phyloP scores from a whole-genome alignment of 2,888 invertebrate species.

The Hydrotaea cyrtoneurina region DNA sequence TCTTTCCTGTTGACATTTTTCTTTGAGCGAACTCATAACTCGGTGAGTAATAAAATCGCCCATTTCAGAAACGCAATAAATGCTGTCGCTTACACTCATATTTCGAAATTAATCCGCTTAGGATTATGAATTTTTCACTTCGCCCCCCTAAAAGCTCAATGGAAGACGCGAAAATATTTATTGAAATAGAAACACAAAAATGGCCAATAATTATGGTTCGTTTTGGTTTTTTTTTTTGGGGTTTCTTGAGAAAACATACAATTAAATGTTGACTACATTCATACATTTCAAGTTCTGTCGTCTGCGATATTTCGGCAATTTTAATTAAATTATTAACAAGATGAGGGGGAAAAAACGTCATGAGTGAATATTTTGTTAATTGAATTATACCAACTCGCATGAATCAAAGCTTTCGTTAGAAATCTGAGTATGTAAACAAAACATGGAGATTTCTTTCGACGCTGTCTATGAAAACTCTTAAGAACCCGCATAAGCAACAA shows the following conservation, averaged over 20 bases:
- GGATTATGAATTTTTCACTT: neutral
- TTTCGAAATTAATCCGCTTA: slow-evolving; percentile 45
- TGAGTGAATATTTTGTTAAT: slow-evolving; percentile 35
- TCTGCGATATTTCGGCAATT: neutral
- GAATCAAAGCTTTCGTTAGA: slow-evolving; percentile 40
- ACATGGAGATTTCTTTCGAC: slow-evolving; percentile 45
- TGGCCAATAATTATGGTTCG: slow-evolving; percentile 31
- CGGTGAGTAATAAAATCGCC: neutral
- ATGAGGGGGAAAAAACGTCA: slow-evolving; percentile 20
- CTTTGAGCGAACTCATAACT: neutral
- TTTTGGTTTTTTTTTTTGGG: slow-evolving; percentile 20
- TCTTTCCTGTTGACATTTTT: neutral
- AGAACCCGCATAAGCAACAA: slow-evolving; percentile 62
- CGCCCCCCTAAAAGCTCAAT: slow-evolving; percentile 40
- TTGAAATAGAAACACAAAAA: slow-evolving; percentile 23
- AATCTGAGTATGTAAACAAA: slow-evolving; percentile 40
- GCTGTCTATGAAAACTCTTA: slow-evolving; percentile 20
- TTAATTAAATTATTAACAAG: slow-evolving; percentile 58
- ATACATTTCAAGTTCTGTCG: neutral
- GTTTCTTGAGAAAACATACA: slow-evolving; percentile 7
- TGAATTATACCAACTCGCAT: slow-evolving; percentile 59
- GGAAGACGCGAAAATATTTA: slow-evolving; percentile 25
- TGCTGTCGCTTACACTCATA: slow-evolving; percentile 38
- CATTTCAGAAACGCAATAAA: slow-evolving; percentile 1
- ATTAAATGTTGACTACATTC: slow-evolving; percentile 19